Percentiles rank a stretch among this genome's conserved stretches.
These are phyloP conservation scores for Tubiluchus corallicola DNA, from an alignment of 2,888 invertebrate species.

Conservation along the genomic window DNA sequence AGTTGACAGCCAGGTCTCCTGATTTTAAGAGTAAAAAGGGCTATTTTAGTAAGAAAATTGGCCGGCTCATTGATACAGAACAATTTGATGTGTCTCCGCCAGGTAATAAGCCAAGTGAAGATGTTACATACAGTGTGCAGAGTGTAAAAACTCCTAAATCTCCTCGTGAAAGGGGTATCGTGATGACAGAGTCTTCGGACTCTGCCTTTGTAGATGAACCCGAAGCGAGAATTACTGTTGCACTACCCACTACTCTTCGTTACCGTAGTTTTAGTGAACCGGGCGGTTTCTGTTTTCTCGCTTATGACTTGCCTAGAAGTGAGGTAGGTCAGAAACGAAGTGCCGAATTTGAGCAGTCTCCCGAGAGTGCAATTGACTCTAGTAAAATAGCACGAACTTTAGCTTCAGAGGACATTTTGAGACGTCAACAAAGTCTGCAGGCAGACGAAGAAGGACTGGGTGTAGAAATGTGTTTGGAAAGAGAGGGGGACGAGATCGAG, in stretches of 20 bases:
- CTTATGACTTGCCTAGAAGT: not conserved
- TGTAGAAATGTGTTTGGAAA: too few species aligned
- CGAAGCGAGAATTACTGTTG: too few species aligned
- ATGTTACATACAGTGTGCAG: too few species aligned
- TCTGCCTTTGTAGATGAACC: not conserved
- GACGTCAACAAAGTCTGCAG: not conserved
- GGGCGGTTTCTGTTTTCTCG: not conserved
- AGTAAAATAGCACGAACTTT: not conserved
- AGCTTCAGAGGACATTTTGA: not conserved
- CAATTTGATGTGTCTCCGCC: not conserved
- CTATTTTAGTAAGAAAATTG: slow-evolving; percentile 1
- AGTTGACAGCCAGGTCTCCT: too few species aligned
- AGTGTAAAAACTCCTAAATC: not conserved
- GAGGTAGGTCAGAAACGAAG: not conserved
- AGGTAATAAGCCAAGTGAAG: too few species aligned
- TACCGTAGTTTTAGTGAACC: slow-evolving; percentile 3
- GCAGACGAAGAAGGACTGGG: not conserved
- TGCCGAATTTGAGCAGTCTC: not conserved
- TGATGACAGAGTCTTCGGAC: not conserved
- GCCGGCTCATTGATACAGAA: not conserved
- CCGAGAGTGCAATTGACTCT: not conserved
- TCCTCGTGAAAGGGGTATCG: not conserved
- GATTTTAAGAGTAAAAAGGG: not conserved
- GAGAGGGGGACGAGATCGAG: too few species aligned
- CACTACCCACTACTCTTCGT: not conserved